These are phyloP conservation scores for Hyposmocoma kahamanoa DNA, from an alignment of 1,140 invertebrate genomes.

Conservation along the genomic window DNA sequence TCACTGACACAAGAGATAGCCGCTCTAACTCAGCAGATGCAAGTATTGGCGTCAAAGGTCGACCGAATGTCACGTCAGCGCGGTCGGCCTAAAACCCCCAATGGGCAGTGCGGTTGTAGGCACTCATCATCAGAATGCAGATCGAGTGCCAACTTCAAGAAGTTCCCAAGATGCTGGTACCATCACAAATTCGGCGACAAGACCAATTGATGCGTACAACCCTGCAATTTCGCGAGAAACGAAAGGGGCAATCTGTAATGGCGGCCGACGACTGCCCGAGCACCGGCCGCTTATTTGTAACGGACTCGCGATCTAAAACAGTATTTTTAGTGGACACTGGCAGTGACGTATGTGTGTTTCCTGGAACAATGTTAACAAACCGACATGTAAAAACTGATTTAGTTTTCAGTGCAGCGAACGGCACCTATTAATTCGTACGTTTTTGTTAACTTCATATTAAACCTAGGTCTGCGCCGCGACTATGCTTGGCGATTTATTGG, in stretches of 20 bases:
- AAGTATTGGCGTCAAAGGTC: neutral
- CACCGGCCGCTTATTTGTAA: neutral
- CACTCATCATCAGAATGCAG: neutral
- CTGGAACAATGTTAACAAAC: neutral
- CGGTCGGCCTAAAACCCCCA: neutral
- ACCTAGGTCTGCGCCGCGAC: neutral
- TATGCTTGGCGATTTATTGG: neutral
- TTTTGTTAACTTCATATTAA: neutral
- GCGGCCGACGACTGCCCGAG: neutral
- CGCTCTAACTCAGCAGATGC: neutral
- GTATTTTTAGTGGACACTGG: neutral
- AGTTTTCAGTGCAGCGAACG: neutral
- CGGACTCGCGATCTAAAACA: neutral
- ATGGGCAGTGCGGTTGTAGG: no score
- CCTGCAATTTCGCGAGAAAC: slow-evolving; percentile 6
- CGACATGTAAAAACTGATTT: neutral
- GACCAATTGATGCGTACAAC: slow-evolving; percentile 7
- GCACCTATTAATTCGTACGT: neutral
- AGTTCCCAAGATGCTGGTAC: slow-evolving; percentile 11
- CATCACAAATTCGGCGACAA: slow-evolving; percentile 10
- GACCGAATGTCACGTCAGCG: neutral
- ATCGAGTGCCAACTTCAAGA: slow-evolving; percentile 1
- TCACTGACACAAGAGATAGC: neutral
- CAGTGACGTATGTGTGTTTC: slow-evolving; percentile 1
- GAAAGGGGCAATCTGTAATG: neutral